These are phyloP conservation scores for Pionites leucogaster DNA, from an alignment of 2,113 vertebrate genomes.

Conservation along the genomic window DNA sequence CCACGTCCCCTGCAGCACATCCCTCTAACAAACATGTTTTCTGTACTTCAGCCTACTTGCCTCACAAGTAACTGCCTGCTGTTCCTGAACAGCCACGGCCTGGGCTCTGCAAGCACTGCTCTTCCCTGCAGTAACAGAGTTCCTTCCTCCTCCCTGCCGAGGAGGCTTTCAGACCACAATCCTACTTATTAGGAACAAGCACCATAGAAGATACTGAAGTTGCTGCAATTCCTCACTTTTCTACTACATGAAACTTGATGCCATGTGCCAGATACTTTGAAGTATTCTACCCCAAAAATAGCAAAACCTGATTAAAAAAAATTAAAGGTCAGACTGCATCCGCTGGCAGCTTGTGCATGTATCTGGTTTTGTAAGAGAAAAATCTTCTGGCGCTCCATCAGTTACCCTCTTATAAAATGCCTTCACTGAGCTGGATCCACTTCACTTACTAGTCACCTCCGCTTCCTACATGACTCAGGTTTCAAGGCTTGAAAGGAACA, in stretches of 20 bases:
- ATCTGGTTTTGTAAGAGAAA: conserved; percentile 36
- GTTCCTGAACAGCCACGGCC: not conserved
- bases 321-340: not conserved
- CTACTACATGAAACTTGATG: conserved; percentile 21
- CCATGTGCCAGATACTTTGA: conserved; percentile 8
- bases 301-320: not conserved
- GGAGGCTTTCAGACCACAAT: not conserved
- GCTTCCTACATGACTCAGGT: conserved; percentile 54
- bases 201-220: not conserved
- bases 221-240: conserved; percentile 36
- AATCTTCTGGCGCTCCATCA: conserved; percentile 9
- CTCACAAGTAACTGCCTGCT: not conserved
- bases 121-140: not conserved
- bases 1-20: accelerated
- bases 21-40: not conserved
- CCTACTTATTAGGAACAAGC: not conserved
- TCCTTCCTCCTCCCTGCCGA: not conserved
- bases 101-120: not conserved
- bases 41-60: not conserved
- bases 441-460: conserved; percentile 52
- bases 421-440: conserved; percentile 2
- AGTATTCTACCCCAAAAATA: conserved; percentile 45
- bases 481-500: conserved; percentile 53
- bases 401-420: not conserved
- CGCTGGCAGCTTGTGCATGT: not conserved